A percentile compares a stretch with the other conserved stretches of the same genome.
Evolutionary conservation across 2,797 vertebrate genomes (phyloP).

Genomic region (Cirrhinus molitorella): DNA sequence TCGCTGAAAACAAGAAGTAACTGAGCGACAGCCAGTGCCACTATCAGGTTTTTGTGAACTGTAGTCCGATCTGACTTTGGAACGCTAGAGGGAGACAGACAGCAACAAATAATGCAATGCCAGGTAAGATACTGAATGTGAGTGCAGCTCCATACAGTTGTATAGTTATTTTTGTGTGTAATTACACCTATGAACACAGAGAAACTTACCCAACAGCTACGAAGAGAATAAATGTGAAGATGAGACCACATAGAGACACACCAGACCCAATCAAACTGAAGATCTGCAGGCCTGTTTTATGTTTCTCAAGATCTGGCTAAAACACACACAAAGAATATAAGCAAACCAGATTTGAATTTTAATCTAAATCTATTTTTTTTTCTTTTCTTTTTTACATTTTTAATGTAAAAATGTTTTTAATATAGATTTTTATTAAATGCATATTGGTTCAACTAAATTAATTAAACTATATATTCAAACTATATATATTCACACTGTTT

Average conservation of each 20-base stretch:
- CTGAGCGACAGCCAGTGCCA: conserved; percentile 85
- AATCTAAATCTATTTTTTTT: background rate
- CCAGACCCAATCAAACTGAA: conserved; percentile 91
- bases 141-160: background rate
- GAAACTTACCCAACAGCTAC: conserved; percentile 86
- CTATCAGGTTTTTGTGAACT: conserved; percentile 93
- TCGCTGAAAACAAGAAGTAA: conserved; percentile 89
- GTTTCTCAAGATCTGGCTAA: conserved; percentile 79
- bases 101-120: background rate
- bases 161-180: background rate
- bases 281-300: conserved; percentile 85
- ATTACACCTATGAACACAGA: background rate
- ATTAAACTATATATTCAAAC: background rate
- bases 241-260: conserved; percentile 89
- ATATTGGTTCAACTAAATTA: background rate
- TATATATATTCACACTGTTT: too few species aligned
- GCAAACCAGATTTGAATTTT: background rate
- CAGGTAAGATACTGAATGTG: background rate
- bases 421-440: background rate
- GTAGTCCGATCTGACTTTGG: conserved; percentile 89
- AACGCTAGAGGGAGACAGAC: conserved; percentile 74
- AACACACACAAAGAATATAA: conserved; percentile 30
- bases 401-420: too few species aligned
- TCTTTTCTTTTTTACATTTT: too few species aligned
- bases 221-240: conserved; percentile 90